Evolutionary conservation across 2,888 invertebrate species (phyloP), one percentile per base, ranked within the genome.

Genomic region (Chymomyza caudatula): DNA sequence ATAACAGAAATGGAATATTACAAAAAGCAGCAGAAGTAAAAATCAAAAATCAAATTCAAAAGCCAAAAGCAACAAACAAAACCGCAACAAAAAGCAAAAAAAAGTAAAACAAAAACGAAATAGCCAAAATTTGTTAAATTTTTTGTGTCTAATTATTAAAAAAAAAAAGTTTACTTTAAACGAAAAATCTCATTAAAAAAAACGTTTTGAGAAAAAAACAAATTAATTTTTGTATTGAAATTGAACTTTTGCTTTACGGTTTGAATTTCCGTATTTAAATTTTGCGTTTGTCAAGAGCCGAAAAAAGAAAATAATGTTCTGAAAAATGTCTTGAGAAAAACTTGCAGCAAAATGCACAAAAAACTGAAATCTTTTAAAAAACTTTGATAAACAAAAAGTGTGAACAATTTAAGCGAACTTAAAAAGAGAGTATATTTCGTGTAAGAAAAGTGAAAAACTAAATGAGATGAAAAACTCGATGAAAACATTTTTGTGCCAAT

Each of bases 71-170:
- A 67, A 69, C 37, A 62, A 67, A 75, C 65, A 66, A 53, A 76
- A 47, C 44, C 43, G 47, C 20, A 60, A 55, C 55, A 49, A 51
- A 67, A 60, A 51, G 55, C 49, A 8, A 64, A 64, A 17, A 63
- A 70, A 69, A 64, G 37, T 17, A 47, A 69, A 65, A 43, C 56
- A 64, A 71, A 78, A 77, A 66, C 42, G 73, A 85, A 86, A 87
- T 85, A 87, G 87, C 82, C 86, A 86, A 86, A 82, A 87, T 78
- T 86, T 87, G 81, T 85, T 82, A 78, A 86, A 80, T 83, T 85
- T 77, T 66, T 78, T 81, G 69, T 78, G 69, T 67, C 58, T 57
- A 44, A 71, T 62, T 67, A 55, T 25, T 23, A 43, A 52, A 51
- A 13, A 58, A 29, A 44, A 49, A 44, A 17, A 55, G n/a, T 60